Base-by-base conservation (phyloP, 2,797 vertebrate genomes). In the Menidia menidia region DNA sequence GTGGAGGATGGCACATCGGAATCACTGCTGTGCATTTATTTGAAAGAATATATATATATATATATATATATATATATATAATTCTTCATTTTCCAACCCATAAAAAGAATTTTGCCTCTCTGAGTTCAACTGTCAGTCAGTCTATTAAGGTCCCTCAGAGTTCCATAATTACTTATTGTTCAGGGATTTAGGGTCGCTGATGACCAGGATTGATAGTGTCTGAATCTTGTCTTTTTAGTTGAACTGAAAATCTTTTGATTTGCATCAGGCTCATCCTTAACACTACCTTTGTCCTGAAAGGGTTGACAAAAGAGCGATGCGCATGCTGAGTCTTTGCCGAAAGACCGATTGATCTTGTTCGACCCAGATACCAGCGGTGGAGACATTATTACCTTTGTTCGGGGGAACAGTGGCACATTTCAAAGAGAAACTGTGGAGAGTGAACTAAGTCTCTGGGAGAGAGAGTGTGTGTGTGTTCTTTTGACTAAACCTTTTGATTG, bases 81-180 rank as follows among this genome's bases (percentile, higher is more conserved):
- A 83, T 4, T 10, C 79, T 32, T 68, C 16, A 42, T 32, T 85
- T 57, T 74, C 35, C 73, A 48, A 31, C 58, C 69, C 32, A 68
- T 65, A 78, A 35, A 80, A 54, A 66, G 56, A 50, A 56, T n/a
- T 51, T 61, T 82, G 81, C 82, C 67, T 86, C 77, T 82, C 68
- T 69, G 75, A 87, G 87, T 92, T 88, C 81, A 87, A 88, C 88
- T 73, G 68, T 92, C 90, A 88, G 85, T 93, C 88, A 83, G 89
- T 91, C 91, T 88, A 90, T 94, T 93, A 94, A 88, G 75, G 84
- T 78, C 76, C 84, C 87, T 83, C 83, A 48, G 73, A 75, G 84
- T 82, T 75, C 79, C 84, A 63, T 93, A 93, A 92, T 92, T 87
- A 92, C 88, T 90, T 79, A 87, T 89, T 93, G 91, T 93, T 92